Conservation (phyloP, 2,797 vertebrate genomes). For the Hafferia zeledoni region DNA sequence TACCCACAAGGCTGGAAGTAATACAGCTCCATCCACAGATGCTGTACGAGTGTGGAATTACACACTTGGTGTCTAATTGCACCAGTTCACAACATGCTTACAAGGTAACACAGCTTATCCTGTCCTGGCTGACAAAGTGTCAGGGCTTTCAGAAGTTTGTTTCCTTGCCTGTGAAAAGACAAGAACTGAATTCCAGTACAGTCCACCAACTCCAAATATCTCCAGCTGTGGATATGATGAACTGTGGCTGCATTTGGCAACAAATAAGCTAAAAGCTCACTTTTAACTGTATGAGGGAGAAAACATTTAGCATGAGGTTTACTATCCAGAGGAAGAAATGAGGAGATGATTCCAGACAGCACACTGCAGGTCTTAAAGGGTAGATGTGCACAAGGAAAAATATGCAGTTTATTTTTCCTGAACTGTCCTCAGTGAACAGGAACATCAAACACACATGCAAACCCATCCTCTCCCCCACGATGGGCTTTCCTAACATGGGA, state of each 20-base stretch:
- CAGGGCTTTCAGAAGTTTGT: fast-evolving
- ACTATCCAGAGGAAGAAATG: neutral
- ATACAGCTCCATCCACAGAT: neutral
- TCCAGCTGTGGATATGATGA: neutral
- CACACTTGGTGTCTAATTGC: fast-evolving
- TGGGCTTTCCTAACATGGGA: fast-evolving
- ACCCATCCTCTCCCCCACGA: neutral
- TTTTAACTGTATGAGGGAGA: neutral
- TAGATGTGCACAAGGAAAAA: neutral
- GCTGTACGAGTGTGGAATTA: neutral
- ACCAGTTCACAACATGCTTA: neutral
- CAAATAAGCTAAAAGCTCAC: neutral
- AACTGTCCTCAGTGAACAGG: neutral
- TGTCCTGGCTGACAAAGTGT: neutral
- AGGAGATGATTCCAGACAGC: neutral
- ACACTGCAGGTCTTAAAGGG: neutral
- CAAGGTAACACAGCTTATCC: neutral
- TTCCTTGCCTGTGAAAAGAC: neutral
- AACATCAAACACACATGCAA: fast-evolving
- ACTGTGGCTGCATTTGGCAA: neutral
- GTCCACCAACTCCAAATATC: neutral
- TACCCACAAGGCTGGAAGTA: neutral
- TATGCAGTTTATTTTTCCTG: neutral
- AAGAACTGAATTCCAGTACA: neutral
- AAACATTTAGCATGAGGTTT: neutral